Evolutionary conservation across 2,797 vertebrate species (phyloP), one percentile per base, ranked within the genome.

Genomic region (Enteromius treurensis): DNA sequence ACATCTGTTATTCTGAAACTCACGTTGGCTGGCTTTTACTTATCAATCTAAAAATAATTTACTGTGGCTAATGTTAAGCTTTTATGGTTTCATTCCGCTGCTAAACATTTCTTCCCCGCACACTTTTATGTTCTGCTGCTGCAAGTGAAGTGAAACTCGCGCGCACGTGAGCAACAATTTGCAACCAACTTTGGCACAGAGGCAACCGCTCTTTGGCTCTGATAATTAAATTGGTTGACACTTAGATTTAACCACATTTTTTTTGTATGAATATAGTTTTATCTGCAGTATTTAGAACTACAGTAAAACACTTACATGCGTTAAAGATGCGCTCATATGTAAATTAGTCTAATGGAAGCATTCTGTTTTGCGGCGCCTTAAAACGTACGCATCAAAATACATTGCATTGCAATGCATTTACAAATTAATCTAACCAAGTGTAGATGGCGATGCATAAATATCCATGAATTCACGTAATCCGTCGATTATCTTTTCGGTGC

Each of bases 41-140:
- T 45, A 11, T 62, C n/a, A 45, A 11, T 76, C 51, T 60, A n/a
- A 17, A 10, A 19, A 60, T n/a, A 4, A 26, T 60, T 62, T 6
- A 45, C 7, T 4, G n/a, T 15, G 37, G 4, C 58, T 21, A 15
- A 77, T 62, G 45, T 45, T 3, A 62, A 26, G 14, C 75, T 21
- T 47, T 64, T 47, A 77, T 62, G 55, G n/a, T 77, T 32, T 62
- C n/a, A 60, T 45, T 62, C 23, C 23, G 8, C 23, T 77, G 37
- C 21, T 76, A n/a, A 77, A 47, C 55, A 26, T 62, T 6, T 45
- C 75, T 47, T 26, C 40, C 40, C 58, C 55, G 62, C 58, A 64
- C 15, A 7, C 58, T 64, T 77, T 62, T 47, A 77, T 64, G n/a
- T 62, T 19, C 17, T 47, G 75, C 53, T 26, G 53, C 58, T 45